Percentiles rank a stretch among this genome's conserved stretches.
Conservation (phyloP, 2,113 vertebrate species). For the Guaruba guarouba region DNA sequence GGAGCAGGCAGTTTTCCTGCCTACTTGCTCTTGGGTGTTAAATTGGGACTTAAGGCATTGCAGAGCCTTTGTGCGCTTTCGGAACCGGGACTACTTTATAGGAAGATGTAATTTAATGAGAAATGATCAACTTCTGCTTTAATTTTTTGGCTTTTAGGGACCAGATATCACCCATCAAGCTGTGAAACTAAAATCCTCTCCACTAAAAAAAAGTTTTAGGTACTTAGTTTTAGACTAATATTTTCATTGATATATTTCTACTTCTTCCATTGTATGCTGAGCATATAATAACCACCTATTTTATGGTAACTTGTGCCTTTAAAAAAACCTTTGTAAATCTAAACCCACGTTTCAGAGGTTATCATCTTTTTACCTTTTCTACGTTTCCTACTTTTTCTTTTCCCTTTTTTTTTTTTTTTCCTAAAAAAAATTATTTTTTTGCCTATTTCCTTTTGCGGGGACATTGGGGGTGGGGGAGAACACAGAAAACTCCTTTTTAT, state of each 20-base stretch:
- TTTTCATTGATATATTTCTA: conserved; percentile 58
- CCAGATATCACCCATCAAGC: conserved; percentile 69
- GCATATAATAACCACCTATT: conserved; percentile 74
- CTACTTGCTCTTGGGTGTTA: neutral
- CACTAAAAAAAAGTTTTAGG: conserved; percentile 52
- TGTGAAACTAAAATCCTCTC: conserved; percentile 77
- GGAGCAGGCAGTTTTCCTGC: neutral
- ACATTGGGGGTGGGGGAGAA: neutral
- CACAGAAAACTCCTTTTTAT: conserved; percentile 63
- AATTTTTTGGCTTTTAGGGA: conserved; percentile 66
- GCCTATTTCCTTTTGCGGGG: conserved; percentile 59
- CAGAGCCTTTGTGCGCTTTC: neutral
- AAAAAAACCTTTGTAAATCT: conserved; percentile 76
- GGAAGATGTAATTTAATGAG: conserved; percentile 49
- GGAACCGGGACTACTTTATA: neutral
- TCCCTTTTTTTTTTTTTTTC: conserved; percentile 25
- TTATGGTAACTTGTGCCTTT: conserved; percentile 82
- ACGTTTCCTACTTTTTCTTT: conserved; percentile 73
- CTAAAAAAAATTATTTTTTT: conserved; percentile 62
- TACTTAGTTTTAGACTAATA: conserved; percentile 71
- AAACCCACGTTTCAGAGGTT: conserved; percentile 68
- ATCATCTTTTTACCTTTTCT: conserved; percentile 79
- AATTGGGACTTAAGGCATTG: neutral
- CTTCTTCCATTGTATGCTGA: conserved; percentile 73
- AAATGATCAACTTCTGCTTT: conserved; percentile 10